These are phyloP conservation scores for Drosophila novamexicana DNA, from an alignment of 1,140 invertebrate species.

Conservation along the genomic window DNA sequence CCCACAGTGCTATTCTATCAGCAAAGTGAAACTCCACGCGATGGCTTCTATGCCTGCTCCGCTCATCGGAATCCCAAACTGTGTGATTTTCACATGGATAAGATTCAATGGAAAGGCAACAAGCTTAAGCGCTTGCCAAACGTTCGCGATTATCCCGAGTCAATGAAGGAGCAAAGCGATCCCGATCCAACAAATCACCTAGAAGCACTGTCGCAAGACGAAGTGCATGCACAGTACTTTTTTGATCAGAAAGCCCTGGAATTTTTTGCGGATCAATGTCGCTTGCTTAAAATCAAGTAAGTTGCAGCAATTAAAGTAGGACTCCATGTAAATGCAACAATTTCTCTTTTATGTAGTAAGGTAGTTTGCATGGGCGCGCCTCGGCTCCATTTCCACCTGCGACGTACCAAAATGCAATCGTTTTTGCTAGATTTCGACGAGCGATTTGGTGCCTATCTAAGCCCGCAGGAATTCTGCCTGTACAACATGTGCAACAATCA, in stretches of 20 bases:
- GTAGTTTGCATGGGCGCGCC: conserved; percentile 92
- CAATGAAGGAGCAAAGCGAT: not conserved
- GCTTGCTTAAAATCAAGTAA: conserved; percentile 84
- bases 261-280: conserved; percentile 85
- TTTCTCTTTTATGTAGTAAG: conserved; percentile 83
- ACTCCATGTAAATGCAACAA: too few relatives aligned
- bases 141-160: conserved; percentile 26
- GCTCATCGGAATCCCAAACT: conserved; percentile 91
- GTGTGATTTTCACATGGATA: conserved; percentile 85
- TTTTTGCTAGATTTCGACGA: conserved; percentile 92
- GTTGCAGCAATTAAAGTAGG: too few relatives aligned
- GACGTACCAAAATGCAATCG: conserved; percentile 84
- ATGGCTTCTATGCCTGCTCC: conserved; percentile 91
- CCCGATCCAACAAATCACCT: conserved; percentile 86
- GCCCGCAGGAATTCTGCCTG: conserved; percentile 88
- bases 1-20: conserved; percentile 72
- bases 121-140: not conserved
- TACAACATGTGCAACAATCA: conserved; percentile 97
- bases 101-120: conserved; percentile 33
- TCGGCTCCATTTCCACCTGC: conserved; percentile 89
- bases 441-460: conserved; percentile 90
- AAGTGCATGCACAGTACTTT: conserved; percentile 91
- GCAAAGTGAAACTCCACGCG: conserved; percentile 60
- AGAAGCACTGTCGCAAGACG: conserved; percentile 87
- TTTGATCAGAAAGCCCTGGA: conserved; percentile 86